Base-by-base conservation (phyloP, 2,113 vertebrate species). In the Helogale parvula region DNA sequence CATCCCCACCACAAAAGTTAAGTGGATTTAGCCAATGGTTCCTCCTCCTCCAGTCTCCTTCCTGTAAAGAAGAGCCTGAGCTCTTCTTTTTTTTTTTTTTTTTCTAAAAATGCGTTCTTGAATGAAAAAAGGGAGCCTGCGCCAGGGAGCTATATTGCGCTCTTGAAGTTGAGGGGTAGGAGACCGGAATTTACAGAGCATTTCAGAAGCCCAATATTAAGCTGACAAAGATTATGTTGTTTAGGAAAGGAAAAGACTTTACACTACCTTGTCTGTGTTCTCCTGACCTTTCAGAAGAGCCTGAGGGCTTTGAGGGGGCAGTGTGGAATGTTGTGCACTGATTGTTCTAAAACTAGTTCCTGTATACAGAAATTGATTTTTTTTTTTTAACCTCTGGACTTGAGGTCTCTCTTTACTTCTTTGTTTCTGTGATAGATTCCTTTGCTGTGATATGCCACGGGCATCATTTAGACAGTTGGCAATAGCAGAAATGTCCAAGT, bases 141-240 rank as follows among this genome's bases (percentile, higher is more conserved):
- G 7, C 23, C 25, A 16, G 12, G 45, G 12, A 54, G 8, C 66
- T 80, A 71, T 82, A 66, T 50, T 77, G 14, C 2, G 66, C 68
- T 86, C 68, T 83, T n/a, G n/a, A 81, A 21, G 35, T n/a, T 50
- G 52, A 72, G 68, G 71, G 47, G 3, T 45, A 45, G 45, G 60
- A 95, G 54, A 88, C 7, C 35, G 54, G 60, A 15, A 72, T 90
- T 97, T 81, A 68, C 27, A 85, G 86, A 93, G 50, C 57, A 71
- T 76, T 92, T 96, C 12, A 71, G 88, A 97, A 97, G 35, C 45
- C 86, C 35, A 90, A n/a, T 38, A 50, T 52, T 66, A 87, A 79
- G 16, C 50, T 66, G 71, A 96, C 76, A 97, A 97, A 97, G 92
- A 90, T 71, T 35, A 21, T 52, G 69, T 95, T 97, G 95, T 97